Base-by-base conservation (phyloP, 1,140 invertebrate genomes). In the Drosophila baimaii region DNA sequence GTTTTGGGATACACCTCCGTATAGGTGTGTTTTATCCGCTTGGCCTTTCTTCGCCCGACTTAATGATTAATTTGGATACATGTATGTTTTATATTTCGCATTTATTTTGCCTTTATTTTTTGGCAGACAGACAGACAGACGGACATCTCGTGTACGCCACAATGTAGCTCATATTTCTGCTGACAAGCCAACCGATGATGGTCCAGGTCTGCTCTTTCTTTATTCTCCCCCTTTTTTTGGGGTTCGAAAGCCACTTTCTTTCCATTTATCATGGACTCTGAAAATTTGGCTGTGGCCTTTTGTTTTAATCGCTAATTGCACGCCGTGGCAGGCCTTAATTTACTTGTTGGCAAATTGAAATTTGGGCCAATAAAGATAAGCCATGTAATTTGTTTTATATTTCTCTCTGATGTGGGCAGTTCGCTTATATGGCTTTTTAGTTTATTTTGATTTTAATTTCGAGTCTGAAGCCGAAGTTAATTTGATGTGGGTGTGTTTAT, bases 271-370 rank as follows among this genome's bases (percentile, higher is more conserved):
- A 49, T 49, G 62, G 49, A n/a, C 39, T 37, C 17, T 17, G 33
- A 68, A 63, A 63, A 59, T 52, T 47, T 46, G 43, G 43, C n/a
- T 70, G 15, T 71, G 71, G 70, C 55, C 69, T 65, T 65, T 82
- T 79, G 62, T 74, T 46, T 81, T 79, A 76, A 83, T 69, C 77
- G 47, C 79, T 84, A 84, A 83, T 80, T 84, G 81, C 81, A 43
- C 65, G 55, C 33, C 46, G 35, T 84, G 81, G 72, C 81, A 79
- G 81, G 77, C 77, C 74, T 64, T 76, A 80, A 83, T 83, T 83
- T 84, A 84, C 71, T 80, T 46, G 81, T 76, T 84, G 76, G 71
- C 61, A 76, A 83, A 83, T 83, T 83, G 81, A 83, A 84, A 83
- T 80, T 84, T 80, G 58, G 81, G 81, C 71, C 81, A 83, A 76